phyloP scores from a whole-genome alignment of 2,113 vertebrate species.

The Zapornia atra region DNA sequence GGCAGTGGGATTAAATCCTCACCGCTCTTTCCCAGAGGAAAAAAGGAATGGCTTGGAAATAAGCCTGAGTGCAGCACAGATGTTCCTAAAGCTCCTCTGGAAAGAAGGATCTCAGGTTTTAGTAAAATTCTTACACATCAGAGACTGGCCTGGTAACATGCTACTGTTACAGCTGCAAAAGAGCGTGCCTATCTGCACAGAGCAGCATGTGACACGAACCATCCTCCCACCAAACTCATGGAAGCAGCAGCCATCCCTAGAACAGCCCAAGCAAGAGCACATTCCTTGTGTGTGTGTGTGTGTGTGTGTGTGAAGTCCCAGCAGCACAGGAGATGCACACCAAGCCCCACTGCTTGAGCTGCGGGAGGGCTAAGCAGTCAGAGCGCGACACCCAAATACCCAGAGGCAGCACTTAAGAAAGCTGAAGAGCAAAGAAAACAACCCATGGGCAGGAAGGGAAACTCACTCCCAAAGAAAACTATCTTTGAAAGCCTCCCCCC shows the following conservation, averaged over 20 bases:
- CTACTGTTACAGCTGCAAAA: neutral
- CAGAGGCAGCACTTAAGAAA: neutral
- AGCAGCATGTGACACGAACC: neutral
- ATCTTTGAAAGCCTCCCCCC: neutral
- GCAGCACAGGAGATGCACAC: neutral
- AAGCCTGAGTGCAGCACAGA: neutral
- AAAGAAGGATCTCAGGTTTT: neutral
- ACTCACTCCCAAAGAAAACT: neutral
- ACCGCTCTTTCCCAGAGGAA: neutral
- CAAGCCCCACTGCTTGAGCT: rapidly evolving
- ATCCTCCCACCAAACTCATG: rapidly evolving
- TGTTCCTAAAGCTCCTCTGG: rapidly evolving
- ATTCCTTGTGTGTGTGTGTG: no score
- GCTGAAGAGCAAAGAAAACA: neutral
- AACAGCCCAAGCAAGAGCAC: rapidly evolving
- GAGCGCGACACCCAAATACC: neutral
- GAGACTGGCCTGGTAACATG: neutral
- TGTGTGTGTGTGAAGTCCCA: no score
- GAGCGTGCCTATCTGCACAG: neutral
- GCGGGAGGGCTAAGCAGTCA: neutral
- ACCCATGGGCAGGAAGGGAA: neutral
- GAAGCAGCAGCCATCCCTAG: neutral
- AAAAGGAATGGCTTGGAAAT: neutral
- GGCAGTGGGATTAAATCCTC: neutral
- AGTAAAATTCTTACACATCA: neutral